Evolutionary conservation across 1,140 invertebrate species (phyloP).

Genomic region (Cepaea nemoralis): DNA sequence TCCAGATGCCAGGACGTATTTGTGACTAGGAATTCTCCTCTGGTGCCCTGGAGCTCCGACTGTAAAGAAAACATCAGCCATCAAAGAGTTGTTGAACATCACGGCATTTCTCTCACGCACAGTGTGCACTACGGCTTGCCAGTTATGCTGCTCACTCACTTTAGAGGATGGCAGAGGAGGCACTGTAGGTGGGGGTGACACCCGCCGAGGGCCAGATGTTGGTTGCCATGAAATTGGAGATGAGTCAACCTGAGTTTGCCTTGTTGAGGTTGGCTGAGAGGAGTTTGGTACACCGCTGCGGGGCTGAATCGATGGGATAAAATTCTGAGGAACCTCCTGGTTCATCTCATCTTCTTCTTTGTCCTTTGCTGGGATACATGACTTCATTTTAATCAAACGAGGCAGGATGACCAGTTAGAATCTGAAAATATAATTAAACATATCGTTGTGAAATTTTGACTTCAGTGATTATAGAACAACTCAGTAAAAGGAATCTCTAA

Average conservation of each 20-base stretch:
- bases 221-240: conserved; percentile 45
- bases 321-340: conserved; percentile 69
- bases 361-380: conserved; percentile 43
- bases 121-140: conserved; percentile 76
- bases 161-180: conserved; percentile 58
- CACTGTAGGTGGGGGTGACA: conserved; percentile 39
- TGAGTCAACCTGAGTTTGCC: conserved; percentile 5
- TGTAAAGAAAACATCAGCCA: conserved; percentile 85
- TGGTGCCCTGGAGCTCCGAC: conserved; percentile 75
- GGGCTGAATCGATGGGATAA: conserved; percentile 44
- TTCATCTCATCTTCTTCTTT: conserved; percentile 67
- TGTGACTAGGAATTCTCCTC: conserved; percentile 85
- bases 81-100: conserved; percentile 85
- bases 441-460: no score
- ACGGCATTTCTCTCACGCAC: conserved; percentile 83
- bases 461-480: no score
- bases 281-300: neutral
- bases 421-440: neutral
- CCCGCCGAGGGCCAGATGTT: conserved; percentile 44
- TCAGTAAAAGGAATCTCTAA: no score
- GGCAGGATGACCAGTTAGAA: neutral
- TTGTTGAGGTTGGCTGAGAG: conserved; percentile 15
- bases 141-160: conserved; percentile 81
- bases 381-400: conserved; percentile 35
- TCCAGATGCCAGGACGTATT: conserved; percentile 85